A percentile compares a stretch with the other conserved stretches of the same genome.
phyloP scores from a whole-genome alignment of 2,113 vertebrate genomes.

The Peromyscus polionotus region DNA sequence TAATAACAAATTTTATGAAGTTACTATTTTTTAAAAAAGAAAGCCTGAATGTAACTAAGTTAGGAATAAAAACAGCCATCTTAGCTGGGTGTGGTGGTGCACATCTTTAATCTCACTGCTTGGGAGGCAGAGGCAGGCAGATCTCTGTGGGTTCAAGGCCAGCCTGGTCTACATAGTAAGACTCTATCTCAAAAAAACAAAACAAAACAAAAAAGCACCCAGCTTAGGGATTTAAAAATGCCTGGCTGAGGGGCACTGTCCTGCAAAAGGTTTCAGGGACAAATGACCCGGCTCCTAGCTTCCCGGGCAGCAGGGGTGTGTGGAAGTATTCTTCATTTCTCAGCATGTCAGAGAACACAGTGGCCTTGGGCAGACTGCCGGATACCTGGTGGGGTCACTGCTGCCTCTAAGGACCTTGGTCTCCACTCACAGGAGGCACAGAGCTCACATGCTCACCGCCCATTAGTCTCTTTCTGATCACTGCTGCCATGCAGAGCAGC shows the following conservation, averaged over 20 bases:
- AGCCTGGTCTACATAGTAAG: not conserved
- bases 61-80: not conserved
- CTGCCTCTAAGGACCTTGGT: not conserved
- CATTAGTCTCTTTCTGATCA: conserved; percentile 77
- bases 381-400: not conserved
- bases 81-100: not conserved
- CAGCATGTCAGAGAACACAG: not conserved
- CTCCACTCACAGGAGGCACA: not conserved
- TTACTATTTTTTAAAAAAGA: not conserved
- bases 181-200: not conserved
- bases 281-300: conserved; percentile 17
- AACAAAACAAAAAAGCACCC: not conserved
- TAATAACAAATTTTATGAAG: not conserved
- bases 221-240: not conserved
- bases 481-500: conserved; percentile 59
- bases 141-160: not conserved
- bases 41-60: not conserved
- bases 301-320: not conserved
- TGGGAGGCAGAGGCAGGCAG: not conserved
- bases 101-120: not conserved
- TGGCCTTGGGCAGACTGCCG: not conserved
- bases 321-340: not conserved
- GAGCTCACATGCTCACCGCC: conserved; percentile 62
- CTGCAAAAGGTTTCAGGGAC: not conserved
- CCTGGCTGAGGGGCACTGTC: not conserved